A percentile compares a stretch with the other conserved stretches of the same genome.
Evolutionary conservation across 1,140 invertebrate genomes (phyloP).

Genomic region (Zaprionus lachaisei): DNA sequence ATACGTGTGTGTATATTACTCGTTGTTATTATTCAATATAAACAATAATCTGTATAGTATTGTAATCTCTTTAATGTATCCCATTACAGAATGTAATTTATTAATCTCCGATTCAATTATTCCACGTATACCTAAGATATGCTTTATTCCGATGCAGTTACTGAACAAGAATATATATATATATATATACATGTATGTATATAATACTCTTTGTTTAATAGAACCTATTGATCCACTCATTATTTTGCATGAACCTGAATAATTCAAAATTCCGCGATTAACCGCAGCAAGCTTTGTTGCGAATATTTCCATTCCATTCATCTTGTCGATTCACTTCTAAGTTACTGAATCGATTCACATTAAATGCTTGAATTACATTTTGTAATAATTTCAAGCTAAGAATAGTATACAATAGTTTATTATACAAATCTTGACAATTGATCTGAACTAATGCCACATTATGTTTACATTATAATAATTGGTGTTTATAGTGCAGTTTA

Average conservation of each 20-base stretch:
- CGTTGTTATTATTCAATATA: too few species aligned
- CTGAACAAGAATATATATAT: background rate
- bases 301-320: background rate
- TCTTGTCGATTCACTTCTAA: background rate
- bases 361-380: slow-evolving; percentile 2
- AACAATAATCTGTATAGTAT: too few species aligned
- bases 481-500: slow-evolving; percentile 15
- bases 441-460: background rate
- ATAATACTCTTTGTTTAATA: too few species aligned
- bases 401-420: too few species aligned
- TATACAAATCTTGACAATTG: background rate
- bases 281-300: background rate
- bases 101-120: too few species aligned
- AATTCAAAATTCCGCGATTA: background rate
- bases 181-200: too few species aligned
- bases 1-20: too few species aligned
- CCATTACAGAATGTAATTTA: too few species aligned
- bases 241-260: background rate
- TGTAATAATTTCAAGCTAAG: background rate
- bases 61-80: too few species aligned
- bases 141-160: background rate
- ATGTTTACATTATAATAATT: slow-evolving; percentile 31
- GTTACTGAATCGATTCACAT: background rate
- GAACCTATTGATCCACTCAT: background rate
- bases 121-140: too few species aligned